Conservation (phyloP, 2,113 vertebrate species). For the Typhlomys cinereus region DNA sequence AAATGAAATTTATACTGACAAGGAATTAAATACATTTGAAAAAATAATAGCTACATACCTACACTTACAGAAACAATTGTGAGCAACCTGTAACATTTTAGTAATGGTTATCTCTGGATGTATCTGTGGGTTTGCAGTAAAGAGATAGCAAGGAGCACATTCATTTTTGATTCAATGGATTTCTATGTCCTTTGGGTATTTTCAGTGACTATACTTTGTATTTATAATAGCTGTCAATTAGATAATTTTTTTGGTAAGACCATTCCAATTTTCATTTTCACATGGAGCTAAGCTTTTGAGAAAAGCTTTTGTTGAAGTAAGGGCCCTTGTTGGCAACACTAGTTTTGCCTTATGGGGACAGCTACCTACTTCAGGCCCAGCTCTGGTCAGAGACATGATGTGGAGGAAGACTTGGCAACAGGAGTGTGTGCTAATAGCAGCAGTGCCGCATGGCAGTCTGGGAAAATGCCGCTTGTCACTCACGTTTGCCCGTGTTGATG, state of each 20-base stretch:
- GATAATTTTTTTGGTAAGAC: neutral
- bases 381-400: neutral
- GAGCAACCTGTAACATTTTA: neutral
- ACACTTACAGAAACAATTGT: neutral
- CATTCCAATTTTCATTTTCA: too few relatives aligned
- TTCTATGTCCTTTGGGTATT: neutral
- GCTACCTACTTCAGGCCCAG: neutral
- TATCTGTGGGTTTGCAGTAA: neutral
- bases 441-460: neutral
- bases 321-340: accelerated
- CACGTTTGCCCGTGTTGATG: neutral
- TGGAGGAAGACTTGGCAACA: neutral
- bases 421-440: neutral
- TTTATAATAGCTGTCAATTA: neutral
- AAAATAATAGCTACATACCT: neutral
- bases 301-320: neutral
- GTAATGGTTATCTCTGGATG: neutral
- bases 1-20: neutral
- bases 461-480: neutral
- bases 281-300: neutral
- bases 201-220: neutral
- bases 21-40: neutral
- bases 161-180: neutral
- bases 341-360: neutral
- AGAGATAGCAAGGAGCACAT: neutral